Base-by-base conservation (phyloP, 2,888 invertebrate genomes). In the Cremastinae sp. region DNA sequence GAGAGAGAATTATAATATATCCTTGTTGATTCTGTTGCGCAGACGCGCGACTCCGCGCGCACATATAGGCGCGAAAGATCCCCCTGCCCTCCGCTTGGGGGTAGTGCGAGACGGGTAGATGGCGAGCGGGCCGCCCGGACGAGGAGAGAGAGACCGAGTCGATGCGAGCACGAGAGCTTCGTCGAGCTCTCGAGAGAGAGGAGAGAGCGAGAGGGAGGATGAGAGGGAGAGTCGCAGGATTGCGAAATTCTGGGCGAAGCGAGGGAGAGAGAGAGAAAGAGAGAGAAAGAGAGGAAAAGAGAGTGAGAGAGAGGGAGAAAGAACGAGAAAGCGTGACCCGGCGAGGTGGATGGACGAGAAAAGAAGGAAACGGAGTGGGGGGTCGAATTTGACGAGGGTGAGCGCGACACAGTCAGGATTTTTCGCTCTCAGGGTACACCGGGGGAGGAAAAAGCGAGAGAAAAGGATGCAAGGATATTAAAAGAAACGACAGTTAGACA, bases 31-130 rank as follows among this genome's bases (percentile, higher is more conserved):
- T 41, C 56, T 10, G 0, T 61, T 76, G 80, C 80, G 79, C 80
- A 80, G 75, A 61, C 77, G 77, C 75, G 56, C 18, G 18, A n/a
- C 69, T 65, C 28, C 62, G 35, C 73, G 74, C 74, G 68, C n/a
- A n/a, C n/a, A n/a, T 51, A 68, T 75, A 80, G 76, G 79, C 77
- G 73, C 78, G 78, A 75, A 80, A 80, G 79, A 78, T 78, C 74
- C 68, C 65, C 70, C 76, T 58, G 55, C 55, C 62, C 66, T 51
- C 43, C 66, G 55, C 56, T 37, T 28, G 28, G 2, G 5, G 2
- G 28, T 5, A 28, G 28, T 28, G 28, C 28, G 28, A 28, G 28
- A 28, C 28, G 28, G 28, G 2, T 2, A 28, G 45, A 47, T 47
- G 45, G 37, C 14, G n/a, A 8, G 22, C 14, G 12, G 39, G 18